Evolutionary conservation across 2,113 vertebrate genomes (phyloP), one percentile per base, ranked within the genome.

Genomic region (Holacanthus passer): DNA sequence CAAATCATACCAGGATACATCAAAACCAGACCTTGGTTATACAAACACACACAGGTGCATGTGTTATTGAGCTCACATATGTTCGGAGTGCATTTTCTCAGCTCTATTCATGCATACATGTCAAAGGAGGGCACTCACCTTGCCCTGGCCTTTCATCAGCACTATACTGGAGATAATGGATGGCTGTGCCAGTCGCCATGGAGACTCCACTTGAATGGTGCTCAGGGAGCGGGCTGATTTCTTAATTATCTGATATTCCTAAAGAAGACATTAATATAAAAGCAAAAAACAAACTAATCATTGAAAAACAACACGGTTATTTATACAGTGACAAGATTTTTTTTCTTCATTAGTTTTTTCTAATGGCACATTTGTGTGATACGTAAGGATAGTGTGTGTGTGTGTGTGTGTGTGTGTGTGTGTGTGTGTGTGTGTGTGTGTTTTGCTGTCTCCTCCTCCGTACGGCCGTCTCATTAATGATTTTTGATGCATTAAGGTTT

Each of bases 121-220:
- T 84, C 67, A 73, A 60, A 27, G 64, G 73, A 79, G 68, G 35
- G 80, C 78, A 59, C 96, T 96, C 94, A 99, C 98, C 97, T 99
- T 99, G 91, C 97, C 97, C 88, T 98, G 97, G 78, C 98, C 97
- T 95, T 99, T 99, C 97, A 99, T 99, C 85, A 99, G 92, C 74
- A 99, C 98, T 0, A 99, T 99, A 81, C 97, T 99, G 75, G 98
- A 99, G 93, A 99, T 99, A 91, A 99, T 98, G 7, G 98, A 99
- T 0, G 98, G 98, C 87, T 99, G 97, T 3, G 97, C 97, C 80
- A 99, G 96, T 93, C 97, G 96, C 97, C 98, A 99, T 39, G 97
- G 98, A 64, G 97, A 99, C 76, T 99, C 98, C 92, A 98, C 98
- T 88, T 99, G 97, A 86, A 97, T 95, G 0, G 97, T 96, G 90